Percentiles rank a stretch among this genome's conserved stretches.
phyloP scores from a whole-genome alignment of 2,113 vertebrate species.

The Colius striatus region DNA sequence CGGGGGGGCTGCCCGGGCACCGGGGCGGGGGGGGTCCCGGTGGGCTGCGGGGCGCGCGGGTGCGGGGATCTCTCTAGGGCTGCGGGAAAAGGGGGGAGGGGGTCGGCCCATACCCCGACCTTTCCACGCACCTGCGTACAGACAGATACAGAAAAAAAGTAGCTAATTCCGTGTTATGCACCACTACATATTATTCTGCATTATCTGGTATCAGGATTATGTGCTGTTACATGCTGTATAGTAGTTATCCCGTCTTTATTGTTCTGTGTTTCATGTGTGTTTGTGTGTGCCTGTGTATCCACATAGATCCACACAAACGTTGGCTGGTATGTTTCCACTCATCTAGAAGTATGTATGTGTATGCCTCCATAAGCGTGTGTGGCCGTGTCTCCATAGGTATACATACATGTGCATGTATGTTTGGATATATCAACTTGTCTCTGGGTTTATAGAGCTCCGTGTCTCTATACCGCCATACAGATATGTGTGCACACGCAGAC shows the following conservation, averaged over 20 bases:
- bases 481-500: background rate
- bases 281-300: background rate
- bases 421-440: background rate
- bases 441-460: background rate
- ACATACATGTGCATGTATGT: background rate
- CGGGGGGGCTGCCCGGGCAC: background rate
- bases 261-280: background rate
- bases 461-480: background rate
- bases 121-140: background rate
- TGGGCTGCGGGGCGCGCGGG: background rate
- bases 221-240: background rate
- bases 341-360: too few species aligned
- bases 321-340: fast-evolving
- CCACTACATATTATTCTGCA: background rate
- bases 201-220: background rate
- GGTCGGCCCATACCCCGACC: background rate
- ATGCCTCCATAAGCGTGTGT: background rate
- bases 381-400: fast-evolving
- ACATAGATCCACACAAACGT: fast-evolving
- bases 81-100: too few species aligned
- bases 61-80: background rate
- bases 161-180: background rate
- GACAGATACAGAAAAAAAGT: too few species aligned
- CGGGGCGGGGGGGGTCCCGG: background rate
- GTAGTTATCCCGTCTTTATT: background rate